These are phyloP conservation scores for Argentina silus DNA, from an alignment of 2,797 vertebrate genomes.

Conservation along the genomic window DNA sequence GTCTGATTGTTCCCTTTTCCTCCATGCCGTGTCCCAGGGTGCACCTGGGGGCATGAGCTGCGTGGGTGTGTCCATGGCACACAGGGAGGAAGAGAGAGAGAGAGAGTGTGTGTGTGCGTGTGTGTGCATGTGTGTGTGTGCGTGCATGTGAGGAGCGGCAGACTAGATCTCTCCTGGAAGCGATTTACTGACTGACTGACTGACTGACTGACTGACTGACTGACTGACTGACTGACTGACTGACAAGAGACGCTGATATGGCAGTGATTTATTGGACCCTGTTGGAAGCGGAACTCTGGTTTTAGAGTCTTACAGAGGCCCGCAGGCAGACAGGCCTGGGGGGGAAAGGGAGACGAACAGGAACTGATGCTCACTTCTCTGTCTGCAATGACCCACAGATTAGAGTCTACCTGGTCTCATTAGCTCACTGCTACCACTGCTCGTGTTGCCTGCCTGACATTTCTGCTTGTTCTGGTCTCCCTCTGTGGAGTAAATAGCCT, in stretches of 20 bases:
- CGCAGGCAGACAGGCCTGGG: conserved; percentile 19
- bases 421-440: conserved; percentile 29
- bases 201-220: not conserved
- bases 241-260: conserved; percentile 28
- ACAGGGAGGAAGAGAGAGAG: not conserved
- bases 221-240: conserved; percentile 26
- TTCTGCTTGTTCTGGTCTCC: not conserved
- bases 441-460: not conserved
- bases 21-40: not conserved
- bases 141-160: not conserved
- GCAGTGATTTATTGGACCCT: conserved; percentile 51
- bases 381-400: conserved; percentile 24
- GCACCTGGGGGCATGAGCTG: conserved; percentile 26
- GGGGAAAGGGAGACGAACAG: conserved; percentile 26
- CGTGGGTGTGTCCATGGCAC: not conserved
- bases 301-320: conserved; percentile 32
- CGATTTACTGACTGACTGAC: conserved; percentile 27
- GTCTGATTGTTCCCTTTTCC: conserved; percentile 25
- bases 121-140: not conserved
- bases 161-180: conserved; percentile 32
- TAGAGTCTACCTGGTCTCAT: conserved; percentile 28
- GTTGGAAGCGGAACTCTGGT: conserved; percentile 28
- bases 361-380: conserved; percentile 42
- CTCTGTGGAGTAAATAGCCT: not conserved
- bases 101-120: not conserved